Evolutionary conservation across 2,797 vertebrate genomes (phyloP).

Genomic region (Nyctalus aviator): DNA sequence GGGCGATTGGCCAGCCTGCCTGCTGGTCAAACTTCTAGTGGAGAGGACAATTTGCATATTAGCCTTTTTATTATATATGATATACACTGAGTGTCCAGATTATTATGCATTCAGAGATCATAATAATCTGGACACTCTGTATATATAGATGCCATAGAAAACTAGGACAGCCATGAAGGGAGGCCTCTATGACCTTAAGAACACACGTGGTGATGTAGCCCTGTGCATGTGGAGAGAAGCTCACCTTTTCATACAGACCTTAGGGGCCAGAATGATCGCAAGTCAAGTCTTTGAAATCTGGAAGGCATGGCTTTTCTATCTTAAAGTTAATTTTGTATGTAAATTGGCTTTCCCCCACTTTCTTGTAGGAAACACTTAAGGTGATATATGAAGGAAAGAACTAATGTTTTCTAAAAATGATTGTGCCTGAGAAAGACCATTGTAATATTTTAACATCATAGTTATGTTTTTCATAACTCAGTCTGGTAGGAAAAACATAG

Average conservation of each 20-base stretch:
- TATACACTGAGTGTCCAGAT: too few relatives aligned
- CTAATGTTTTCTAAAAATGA: constrained; percentile 12
- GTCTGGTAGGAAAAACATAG: background rate
- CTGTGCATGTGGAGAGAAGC: background rate
- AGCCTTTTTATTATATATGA: too few relatives aligned
- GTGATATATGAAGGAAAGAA: background rate
- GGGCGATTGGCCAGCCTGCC: too few relatives aligned
- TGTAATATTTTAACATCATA: background rate
- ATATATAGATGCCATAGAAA: background rate
- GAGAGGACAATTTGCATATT: too few relatives aligned
- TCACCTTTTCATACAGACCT: constrained; percentile 19
- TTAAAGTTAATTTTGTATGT: background rate
- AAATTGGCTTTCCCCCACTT: background rate
- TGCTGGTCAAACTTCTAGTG: too few relatives aligned
- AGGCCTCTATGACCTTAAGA: background rate
- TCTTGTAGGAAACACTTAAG: background rate
- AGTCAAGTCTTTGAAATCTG: background rate
- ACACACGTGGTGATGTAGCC: background rate
- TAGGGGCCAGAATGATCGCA: background rate
- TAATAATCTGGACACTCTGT: too few relatives aligned
- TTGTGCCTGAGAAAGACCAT: background rate
- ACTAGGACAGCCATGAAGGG: background rate
- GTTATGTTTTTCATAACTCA: constrained; percentile 40
- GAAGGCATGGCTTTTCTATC: background rate
- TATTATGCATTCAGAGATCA: too few relatives aligned